Conservation (phyloP, 2,888 invertebrate genomes). For the Lepidocyrtoides sp. region DNA sequence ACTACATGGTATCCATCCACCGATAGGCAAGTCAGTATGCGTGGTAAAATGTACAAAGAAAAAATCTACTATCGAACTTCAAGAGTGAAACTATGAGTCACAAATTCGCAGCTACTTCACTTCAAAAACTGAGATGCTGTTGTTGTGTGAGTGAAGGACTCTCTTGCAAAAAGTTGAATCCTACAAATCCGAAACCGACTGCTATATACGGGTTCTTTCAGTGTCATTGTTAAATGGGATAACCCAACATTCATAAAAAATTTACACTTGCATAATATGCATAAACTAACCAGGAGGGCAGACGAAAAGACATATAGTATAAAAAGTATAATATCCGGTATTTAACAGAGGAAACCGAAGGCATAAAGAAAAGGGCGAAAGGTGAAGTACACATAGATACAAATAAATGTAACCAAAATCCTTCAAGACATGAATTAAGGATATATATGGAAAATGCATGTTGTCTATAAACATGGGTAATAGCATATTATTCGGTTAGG, state of each 20-base stretch:
- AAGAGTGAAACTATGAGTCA: conserved; percentile 21
- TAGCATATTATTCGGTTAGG: no score
- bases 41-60: no score
- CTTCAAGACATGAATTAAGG: neutral
- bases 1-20: no score
- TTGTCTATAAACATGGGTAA: neutral
- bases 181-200: no score
- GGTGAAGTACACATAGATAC: conserved; percentile 11
- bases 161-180: neutral
- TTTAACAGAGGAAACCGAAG: conserved; percentile 1
- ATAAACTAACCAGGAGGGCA: neutral
- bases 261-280: neutral
- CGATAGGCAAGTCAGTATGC: no score
- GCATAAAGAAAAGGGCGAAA: conserved; percentile 52
- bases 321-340: conserved; percentile 68
- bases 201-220: no score
- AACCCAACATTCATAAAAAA: neutral
- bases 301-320: neutral
- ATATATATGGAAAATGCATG: neutral
- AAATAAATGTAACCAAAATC: conserved; percentile 18
- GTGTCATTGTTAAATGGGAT: no score
- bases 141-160: conserved; percentile 24
- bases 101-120: neutral
- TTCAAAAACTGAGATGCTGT: no score
- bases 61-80: neutral